Evolutionary conservation across 2,888 invertebrate species (phyloP).

Genomic region (Cistogaster globosa): DNA sequence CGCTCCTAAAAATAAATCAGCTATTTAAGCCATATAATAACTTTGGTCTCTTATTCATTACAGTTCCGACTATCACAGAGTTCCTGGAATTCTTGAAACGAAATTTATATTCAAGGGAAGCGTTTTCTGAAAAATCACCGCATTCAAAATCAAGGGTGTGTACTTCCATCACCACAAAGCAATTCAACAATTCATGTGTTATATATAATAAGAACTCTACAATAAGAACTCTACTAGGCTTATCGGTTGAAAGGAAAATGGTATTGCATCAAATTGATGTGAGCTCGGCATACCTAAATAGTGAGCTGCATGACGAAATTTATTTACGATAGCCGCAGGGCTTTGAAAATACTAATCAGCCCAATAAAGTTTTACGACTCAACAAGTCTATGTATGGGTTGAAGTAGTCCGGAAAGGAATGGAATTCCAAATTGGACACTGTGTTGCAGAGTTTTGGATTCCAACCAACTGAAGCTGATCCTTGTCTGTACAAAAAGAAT

Average conservation of each 20-base stretch:
- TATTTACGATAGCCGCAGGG: not conserved
- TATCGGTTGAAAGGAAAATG: conserved; percentile 59
- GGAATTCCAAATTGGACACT: conserved; percentile 22
- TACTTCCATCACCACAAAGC: no score
- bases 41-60: no score
- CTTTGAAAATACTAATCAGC: not conserved
- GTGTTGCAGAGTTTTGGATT: not conserved
- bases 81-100: no score
- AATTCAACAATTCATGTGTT: no score
- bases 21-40: no score
- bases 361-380: not conserved
- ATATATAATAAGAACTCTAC: no score
- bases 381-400: not conserved
- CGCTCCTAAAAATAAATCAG: no score
- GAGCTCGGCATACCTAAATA: conserved; percentile 63
- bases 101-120: no score
- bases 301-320: conserved; percentile 56
- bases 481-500: not conserved
- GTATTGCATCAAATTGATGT: conserved; percentile 63
- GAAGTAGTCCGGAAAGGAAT: not conserved
- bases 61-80: no score
- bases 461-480: not conserved
- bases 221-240: conserved; percentile 58
- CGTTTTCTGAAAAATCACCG: no score
- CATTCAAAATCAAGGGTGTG: no score